Percentiles rank a stretch among this genome's conserved stretches.
phyloP scores from a whole-genome alignment of 2,888 invertebrate genomes.

The Dichetophora obliterata region DNA sequence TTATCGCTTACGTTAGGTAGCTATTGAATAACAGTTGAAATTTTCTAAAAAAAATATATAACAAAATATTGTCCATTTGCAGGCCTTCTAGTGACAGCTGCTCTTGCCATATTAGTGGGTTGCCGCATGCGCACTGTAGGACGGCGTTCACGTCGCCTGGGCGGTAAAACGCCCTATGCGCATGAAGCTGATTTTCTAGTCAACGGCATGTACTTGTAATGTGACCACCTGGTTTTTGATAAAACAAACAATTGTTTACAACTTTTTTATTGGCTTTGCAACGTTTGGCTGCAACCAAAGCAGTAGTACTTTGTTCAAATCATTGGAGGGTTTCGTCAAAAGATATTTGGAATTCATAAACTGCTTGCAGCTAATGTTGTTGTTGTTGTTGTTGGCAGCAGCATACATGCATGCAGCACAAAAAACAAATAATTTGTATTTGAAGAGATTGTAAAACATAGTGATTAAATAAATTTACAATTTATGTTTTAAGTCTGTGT shows the following conservation, averaged over 20 bases:
- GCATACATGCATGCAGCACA: not conserved
- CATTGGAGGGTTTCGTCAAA: not conserved
- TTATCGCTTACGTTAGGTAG: slow-evolving; percentile 82
- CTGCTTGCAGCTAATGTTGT: not conserved
- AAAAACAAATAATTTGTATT: slow-evolving; percentile 10
- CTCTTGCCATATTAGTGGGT: slow-evolving; percentile 84
- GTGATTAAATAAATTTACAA: slow-evolving; percentile 23
- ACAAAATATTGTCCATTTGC: not conserved
- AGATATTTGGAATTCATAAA: slow-evolving; percentile 16
- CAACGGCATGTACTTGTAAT: slow-evolving; percentile 93
- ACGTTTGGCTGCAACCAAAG: not conserved
- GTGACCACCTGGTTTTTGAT: not conserved
- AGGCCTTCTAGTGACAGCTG: slow-evolving; percentile 79
- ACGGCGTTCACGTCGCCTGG: slow-evolving; percentile 78
- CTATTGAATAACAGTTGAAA: slow-evolving; percentile 24
- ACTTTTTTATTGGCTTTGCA: slow-evolving; percentile 47
- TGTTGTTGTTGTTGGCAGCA: no score
- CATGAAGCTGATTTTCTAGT: slow-evolving; percentile 97
- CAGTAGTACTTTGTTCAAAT: not conserved
- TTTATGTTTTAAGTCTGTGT: slow-evolving; percentile 1
- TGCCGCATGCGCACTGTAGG: slow-evolving; percentile 84
- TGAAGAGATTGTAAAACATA: slow-evolving; percentile 18
- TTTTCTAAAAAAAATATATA: not conserved
- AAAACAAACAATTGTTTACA: slow-evolving; percentile 40
- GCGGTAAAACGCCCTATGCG: slow-evolving; percentile 84